A percentile compares a stretch with the other conserved stretches of the same genome.
phyloP scores from a whole-genome alignment of 1,140 invertebrate species.

The Diorhabda sublineata region DNA sequence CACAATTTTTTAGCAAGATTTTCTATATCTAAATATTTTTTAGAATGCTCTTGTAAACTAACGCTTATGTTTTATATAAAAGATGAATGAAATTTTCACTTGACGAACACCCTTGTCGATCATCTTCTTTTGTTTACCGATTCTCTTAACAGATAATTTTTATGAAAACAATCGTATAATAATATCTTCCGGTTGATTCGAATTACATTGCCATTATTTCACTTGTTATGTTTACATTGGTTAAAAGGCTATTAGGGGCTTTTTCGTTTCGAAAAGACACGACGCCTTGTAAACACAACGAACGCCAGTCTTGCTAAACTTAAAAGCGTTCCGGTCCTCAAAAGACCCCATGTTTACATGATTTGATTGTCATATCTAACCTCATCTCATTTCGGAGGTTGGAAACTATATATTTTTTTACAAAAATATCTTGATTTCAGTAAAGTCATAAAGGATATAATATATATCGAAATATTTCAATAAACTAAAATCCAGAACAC shows the following conservation, averaged over 20 bases:
- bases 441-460: no score
- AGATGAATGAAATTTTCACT: no score
- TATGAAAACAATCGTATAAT: slow-evolving; percentile 17
- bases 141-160: slow-evolving; percentile 14
- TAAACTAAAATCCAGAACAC: no score
- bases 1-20: no score
- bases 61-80: no score
- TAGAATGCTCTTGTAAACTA: no score
- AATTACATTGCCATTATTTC: slow-evolving; percentile 28
- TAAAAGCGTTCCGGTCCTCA: slow-evolving; percentile 26
- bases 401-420: no score
- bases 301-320: slow-evolving; percentile 22
- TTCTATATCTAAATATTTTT: no score
- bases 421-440: no score
- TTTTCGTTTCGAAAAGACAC: slow-evolving; percentile 23
- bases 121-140: slow-evolving; percentile 7
- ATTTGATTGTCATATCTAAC: not conserved
- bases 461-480: no score
- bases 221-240: slow-evolving; percentile 29
- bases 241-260: slow-evolving; percentile 29
- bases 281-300: not conserved
- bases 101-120: no score
- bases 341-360: slow-evolving; percentile 21
- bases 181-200: slow-evolving; percentile 24
- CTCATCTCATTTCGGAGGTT: no score